phyloP scores from a whole-genome alignment of 2,113 vertebrate species.

The Apeltes quadracus region DNA sequence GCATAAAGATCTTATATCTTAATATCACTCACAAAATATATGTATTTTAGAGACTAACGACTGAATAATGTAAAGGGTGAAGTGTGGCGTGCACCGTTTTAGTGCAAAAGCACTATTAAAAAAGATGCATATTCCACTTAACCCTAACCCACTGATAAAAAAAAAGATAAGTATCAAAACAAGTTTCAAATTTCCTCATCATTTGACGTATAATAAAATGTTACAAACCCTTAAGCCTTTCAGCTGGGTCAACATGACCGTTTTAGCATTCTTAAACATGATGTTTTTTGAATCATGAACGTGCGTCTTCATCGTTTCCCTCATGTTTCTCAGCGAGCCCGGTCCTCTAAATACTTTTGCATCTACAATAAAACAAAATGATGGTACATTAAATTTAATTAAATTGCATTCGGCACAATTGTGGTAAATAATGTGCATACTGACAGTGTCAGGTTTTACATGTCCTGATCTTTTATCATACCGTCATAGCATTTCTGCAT shows the following conservation, averaged over 20 bases:
- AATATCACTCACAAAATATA: neutral
- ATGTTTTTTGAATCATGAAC: neutral
- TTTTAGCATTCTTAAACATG: slow-evolving; percentile 23
- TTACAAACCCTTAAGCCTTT: slow-evolving; percentile 18
- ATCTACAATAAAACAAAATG: slow-evolving; percentile 23
- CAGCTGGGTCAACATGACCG: slow-evolving; percentile 5
- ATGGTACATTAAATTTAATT: neutral
- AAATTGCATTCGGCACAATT: neutral
- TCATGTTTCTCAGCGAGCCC: neutral
- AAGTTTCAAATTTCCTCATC: neutral
- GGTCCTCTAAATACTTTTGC: neutral
- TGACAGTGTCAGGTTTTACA: neutral
- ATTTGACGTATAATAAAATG: neutral
- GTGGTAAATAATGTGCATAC: neutral
- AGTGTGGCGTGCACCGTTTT: neutral
- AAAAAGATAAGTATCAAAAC: no score
- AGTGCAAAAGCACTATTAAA: neutral
- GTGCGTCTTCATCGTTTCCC: neutral
- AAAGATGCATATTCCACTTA: neutral
- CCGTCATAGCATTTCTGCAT: slow-evolving; percentile 47
- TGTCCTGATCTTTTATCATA: slow-evolving; percentile 21
- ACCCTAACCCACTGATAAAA: neutral
- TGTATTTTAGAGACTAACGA: neutral
- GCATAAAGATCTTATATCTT: neutral
- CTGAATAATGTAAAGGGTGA: neutral